Evolutionary conservation across 2,797 vertebrate genomes (phyloP).

Genomic region (Cuculus canorus): DNA sequence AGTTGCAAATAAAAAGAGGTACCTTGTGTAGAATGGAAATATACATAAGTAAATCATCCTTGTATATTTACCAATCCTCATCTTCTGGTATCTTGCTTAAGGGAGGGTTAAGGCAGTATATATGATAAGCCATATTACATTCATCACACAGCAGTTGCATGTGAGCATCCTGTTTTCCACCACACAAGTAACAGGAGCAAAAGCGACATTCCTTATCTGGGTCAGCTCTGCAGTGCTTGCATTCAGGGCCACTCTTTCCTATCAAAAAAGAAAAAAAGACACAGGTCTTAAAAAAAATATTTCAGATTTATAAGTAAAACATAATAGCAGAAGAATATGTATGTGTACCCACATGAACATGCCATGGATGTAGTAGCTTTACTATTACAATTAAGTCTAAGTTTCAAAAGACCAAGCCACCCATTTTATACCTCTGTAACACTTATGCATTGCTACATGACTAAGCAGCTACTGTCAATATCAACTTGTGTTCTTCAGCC

Average conservation of each 20-base stretch:
- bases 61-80: slow-evolving; percentile 89
- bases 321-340: not conserved
- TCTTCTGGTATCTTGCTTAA: slow-evolving; percentile 91
- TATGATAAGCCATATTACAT: slow-evolving; percentile 97
- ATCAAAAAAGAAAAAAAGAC: slow-evolving; percentile 32
- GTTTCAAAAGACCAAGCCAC: not conserved
- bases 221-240: slow-evolving; percentile 93
- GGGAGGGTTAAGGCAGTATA: slow-evolving; percentile 94
- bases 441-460: not conserved
- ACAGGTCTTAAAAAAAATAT: slow-evolving; percentile 23
- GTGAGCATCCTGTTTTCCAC: slow-evolving; percentile 93
- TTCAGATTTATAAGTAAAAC: not conserved
- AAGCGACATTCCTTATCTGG: slow-evolving; percentile 89
- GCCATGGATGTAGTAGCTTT: not conserved
- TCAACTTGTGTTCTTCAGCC: not conserved
- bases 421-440: not conserved
- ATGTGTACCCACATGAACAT: not conserved
- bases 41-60: not conserved
- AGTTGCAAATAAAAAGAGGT: not conserved
- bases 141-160: slow-evolving; percentile 96
- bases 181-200: slow-evolving; percentile 93
- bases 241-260: slow-evolving; percentile 95
- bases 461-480: not conserved
- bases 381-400: not conserved
- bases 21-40: not conserved